Conservation (phyloP, 2,888 invertebrate genomes). For the Netelia fuscicornis region DNA sequence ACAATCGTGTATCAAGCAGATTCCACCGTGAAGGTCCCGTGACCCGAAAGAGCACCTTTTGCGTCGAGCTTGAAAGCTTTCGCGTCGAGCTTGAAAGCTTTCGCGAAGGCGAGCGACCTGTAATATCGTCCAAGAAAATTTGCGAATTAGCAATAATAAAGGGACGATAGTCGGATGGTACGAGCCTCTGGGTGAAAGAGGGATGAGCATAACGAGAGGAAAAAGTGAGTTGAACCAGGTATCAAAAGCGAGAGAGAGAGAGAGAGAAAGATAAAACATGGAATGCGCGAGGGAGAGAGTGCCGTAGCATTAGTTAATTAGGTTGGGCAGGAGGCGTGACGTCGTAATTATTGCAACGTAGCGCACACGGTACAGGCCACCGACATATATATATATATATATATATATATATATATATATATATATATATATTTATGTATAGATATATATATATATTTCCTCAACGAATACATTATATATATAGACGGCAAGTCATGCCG, state of each 20-base stretch:
- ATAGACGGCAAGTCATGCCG: constrained; percentile 52
- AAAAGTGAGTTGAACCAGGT: constrained; percentile 23
- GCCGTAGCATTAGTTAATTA: constrained; percentile 79
- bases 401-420: constrained; percentile 12
- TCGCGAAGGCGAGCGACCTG: not conserved
- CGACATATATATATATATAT: constrained; percentile 44
- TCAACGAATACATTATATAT: too few species aligned
- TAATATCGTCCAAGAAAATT: constrained; percentile 65
- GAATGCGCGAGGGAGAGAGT: constrained; percentile 51
- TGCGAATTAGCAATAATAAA: constrained; percentile 71
- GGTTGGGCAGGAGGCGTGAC: constrained; percentile 83
- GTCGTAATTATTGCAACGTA: constrained; percentile 84
- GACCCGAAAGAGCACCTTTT: constrained; percentile 28
- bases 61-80: too few species aligned
- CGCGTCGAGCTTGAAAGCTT: constrained; percentile 39
- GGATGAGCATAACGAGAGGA: constrained; percentile 10
- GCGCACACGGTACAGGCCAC: constrained; percentile 70
- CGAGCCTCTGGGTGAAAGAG: not conserved
- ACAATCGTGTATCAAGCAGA: constrained; percentile 39
- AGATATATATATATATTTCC: not conserved
- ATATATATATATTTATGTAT: constrained; percentile 26
- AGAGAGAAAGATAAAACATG: constrained; percentile 31
- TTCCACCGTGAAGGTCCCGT: constrained; percentile 6
- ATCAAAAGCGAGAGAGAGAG: constrained; percentile 13
- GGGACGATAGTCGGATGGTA: constrained; percentile 35